Base-by-base conservation (phyloP, 2,113 vertebrate genomes). In the Corythornis cristatus region DNA sequence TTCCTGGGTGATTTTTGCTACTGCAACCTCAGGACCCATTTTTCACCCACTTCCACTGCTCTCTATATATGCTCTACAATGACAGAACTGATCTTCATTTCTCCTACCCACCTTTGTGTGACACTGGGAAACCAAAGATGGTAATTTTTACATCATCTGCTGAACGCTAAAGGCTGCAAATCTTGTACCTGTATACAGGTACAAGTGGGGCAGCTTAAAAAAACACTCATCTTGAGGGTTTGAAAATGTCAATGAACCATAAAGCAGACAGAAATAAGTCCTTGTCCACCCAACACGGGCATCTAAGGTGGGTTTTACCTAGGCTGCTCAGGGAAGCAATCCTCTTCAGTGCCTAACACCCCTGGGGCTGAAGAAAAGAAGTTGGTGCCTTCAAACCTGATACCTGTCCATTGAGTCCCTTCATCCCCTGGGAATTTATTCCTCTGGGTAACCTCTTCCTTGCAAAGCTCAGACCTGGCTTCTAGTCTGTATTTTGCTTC, bases 401-500 rank as follows among this genome's bases (percentile, higher is more conserved):
- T 11, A 79, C 14, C 48, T 73, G 37, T 22, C 31, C 42, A 65
- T 40, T 28, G 56, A 33, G 42, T 40, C 22, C 18, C 5, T 67
- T n/a, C 29, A 46, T 43, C 17, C 18, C 29, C 14, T 0, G 0
- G 29, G 62, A 86, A 70, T 83, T 83, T 80, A 72, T 29, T 90
- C 29, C 61, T 54, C 26, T 51, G 23, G 43, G 78, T 94, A 53
- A 64, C 22, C 65, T 50, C 18, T 43, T 88, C 70, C 45, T 72
- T 82, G 46, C 16, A 60, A 87, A 91, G 83, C 4, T 3, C 18
- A 76, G 67, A 62, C 33, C 22, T 91, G 43, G 76, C 74, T 85
- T 83, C 42, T 83, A 51, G n/a, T 45, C 45, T 83, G 45, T 85
- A 50, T 64, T 93, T 93, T 85, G 71, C 61, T 86, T 90, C 66